phyloP scores from a whole-genome alignment of 2,113 vertebrate species.

The Dasyprocta punctata region DNA sequence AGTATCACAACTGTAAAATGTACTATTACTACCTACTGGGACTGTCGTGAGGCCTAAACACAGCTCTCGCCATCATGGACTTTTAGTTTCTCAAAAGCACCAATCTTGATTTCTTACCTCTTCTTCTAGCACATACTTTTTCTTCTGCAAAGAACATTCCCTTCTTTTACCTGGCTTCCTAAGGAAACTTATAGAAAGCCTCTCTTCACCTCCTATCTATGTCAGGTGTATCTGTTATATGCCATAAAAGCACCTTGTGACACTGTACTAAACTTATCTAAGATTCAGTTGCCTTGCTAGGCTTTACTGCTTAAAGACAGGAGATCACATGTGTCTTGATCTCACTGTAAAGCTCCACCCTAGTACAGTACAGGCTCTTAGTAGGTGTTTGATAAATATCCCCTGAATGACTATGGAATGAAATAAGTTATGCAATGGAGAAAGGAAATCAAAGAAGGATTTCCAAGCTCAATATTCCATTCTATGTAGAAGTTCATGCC shows the following conservation, averaged over 20 bases:
- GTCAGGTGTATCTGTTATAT: background rate
- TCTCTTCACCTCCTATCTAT: constrained; percentile 1
- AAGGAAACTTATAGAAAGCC: background rate
- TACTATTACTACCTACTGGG: background rate
- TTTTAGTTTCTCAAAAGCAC: constrained; percentile 37
- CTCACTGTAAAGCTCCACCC: background rate
- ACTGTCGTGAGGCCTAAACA: background rate
- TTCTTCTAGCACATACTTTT: background rate
- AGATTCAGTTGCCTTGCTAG: background rate
- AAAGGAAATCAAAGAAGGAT: constrained; percentile 41
- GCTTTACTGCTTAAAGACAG: background rate
- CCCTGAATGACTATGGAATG: background rate
- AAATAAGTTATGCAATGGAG: background rate
- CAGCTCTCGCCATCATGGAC: background rate
- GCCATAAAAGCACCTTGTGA: background rate
- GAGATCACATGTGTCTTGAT: background rate
- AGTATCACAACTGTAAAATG: constrained; percentile 27
- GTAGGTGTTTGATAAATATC: background rate
- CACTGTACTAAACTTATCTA: constrained; percentile 2
- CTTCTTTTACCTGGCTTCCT: constrained; percentile 33
- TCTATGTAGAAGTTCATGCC: background rate
- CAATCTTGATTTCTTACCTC: constrained; percentile 14
- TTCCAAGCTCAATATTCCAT: constrained; percentile 27
- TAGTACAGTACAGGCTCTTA: background rate
- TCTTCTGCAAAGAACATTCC: constrained; percentile 13